Evolutionary conservation across 2,113 vertebrate species (phyloP).

Genomic region (Polyodon spathula): DNA sequence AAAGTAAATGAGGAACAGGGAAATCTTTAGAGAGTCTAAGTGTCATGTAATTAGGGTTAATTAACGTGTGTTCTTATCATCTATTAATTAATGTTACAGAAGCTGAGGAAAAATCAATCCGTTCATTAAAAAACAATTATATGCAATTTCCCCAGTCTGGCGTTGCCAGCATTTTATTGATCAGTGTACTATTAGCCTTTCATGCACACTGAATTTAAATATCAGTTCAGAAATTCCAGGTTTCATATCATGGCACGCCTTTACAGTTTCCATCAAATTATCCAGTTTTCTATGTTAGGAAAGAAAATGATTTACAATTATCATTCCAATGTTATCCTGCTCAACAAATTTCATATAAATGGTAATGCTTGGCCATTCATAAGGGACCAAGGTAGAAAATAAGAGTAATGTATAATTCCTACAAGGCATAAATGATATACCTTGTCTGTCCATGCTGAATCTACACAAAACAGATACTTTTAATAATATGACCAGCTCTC

Average conservation of each 20-base stretch:
- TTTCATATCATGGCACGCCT: background rate
- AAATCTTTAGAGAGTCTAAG: background rate
- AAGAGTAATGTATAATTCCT: too few relatives aligned
- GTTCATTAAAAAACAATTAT: conserved; percentile 1
- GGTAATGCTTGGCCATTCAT: too few relatives aligned
- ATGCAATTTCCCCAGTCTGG: background rate
- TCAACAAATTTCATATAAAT: too few relatives aligned
- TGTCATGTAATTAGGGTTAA: conserved; percentile 6
- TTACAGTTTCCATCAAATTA: too few relatives aligned
- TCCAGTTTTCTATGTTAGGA: too few relatives aligned
- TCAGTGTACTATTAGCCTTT: conserved; percentile 34
- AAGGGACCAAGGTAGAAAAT: too few relatives aligned
- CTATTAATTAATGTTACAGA: conserved; percentile 21
- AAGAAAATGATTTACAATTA: too few relatives aligned
- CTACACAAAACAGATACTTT: too few relatives aligned
- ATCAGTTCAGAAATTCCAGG: conserved; percentile 9
- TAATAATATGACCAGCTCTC: too few relatives aligned
- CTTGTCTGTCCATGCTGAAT: too few relatives aligned
- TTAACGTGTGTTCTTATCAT: conserved; percentile 12
- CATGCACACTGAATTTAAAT: conserved; percentile 28
- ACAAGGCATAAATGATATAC: too few relatives aligned
- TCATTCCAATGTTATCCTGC: too few relatives aligned
- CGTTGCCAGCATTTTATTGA: conserved; percentile 27
- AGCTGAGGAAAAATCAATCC: conserved; percentile 5
- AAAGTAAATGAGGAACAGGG: background rate